Evolutionary conservation across 2,888 invertebrate species (phyloP).

Genomic region (Clostera curtula): DNA sequence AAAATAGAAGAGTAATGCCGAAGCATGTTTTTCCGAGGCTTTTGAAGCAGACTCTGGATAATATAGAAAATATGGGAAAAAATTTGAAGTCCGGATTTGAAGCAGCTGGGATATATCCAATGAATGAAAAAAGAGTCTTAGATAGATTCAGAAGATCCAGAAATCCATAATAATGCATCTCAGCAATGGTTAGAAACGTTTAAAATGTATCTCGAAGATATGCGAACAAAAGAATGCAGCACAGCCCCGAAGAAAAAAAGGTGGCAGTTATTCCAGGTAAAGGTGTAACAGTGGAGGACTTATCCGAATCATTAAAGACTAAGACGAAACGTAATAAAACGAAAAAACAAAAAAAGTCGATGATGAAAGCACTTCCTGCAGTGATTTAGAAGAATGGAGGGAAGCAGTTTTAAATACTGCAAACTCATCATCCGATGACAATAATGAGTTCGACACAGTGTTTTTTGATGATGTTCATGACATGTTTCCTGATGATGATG

Average conservation of each 20-base stretch:
- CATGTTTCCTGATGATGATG: slow-evolving; percentile 3
- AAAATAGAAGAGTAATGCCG: slow-evolving; percentile 15
- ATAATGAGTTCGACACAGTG: slow-evolving; percentile 2
- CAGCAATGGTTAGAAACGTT: slow-evolving; percentile 1
- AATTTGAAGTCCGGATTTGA: slow-evolving; percentile 1
- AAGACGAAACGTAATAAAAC: slow-evolving; percentile 3
- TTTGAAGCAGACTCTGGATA: slow-evolving; percentile 6
- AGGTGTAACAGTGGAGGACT: no score
- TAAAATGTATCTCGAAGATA: no score
- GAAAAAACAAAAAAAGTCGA: slow-evolving; percentile 4
- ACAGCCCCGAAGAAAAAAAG: no score
- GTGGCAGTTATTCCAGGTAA: no score
- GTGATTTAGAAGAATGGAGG: slow-evolving; percentile 4
- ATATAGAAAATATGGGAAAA: background rate
- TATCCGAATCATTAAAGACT: no score
- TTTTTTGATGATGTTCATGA: slow-evolving; percentile 3
- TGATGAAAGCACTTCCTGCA: slow-evolving; percentile 3
- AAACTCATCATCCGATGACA: slow-evolving; percentile 2
- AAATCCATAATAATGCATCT: slow-evolving; percentile 3
- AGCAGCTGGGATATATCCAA: slow-evolving; percentile 1
- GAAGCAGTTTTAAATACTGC: slow-evolving; percentile 3
- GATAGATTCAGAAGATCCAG: slow-evolving; percentile 2
- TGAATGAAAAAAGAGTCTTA: background rate
- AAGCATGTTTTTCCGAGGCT: slow-evolving; percentile 16
- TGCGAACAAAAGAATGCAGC: no score